Evolutionary conservation across 2,797 vertebrate genomes (phyloP), one percentile per base, ranked within the genome.

Genomic region (Argentina silus): DNA sequence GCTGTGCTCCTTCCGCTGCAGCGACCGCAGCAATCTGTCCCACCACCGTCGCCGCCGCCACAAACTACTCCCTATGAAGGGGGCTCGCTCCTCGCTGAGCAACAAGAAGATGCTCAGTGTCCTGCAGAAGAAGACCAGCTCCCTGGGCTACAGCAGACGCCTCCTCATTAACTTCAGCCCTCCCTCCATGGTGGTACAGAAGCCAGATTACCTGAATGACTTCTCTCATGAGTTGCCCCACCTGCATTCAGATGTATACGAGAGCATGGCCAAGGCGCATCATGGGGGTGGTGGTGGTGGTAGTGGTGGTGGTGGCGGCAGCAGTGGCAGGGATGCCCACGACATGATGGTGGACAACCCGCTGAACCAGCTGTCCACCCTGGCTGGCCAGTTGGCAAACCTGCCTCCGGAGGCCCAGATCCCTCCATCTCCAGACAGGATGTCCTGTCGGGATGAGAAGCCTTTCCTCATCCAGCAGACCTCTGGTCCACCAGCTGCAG

Each of bases 21-120:
- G 98, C 3, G 98, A 99, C 90, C 96, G 98, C 79, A 99, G 98
- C 85, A 99, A 99, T 90, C 87, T 99, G 61, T 99, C 97, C 0
- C 98, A 99, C 81, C 98, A 99, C 84, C 96, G 97, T 0, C 93
- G 97, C 1, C 95, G 97, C 17, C 97, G 98, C 45, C 98, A 99
- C 90, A 99, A 99, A 88, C 96, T 98, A 81, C 92, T 98, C 60
- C 97, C 98, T 45, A 92, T 96, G 67, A 96, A 98, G 80, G 96
- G 95, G 0, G 93, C 93, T 0, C 95, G 96, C 73, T 94, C 96
- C 51, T 91, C 96, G 56, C 95, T 98, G 14, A 88, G 96, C 81
- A 96, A 95, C 91, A 97, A 98, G 87, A 96, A 98, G 56, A 95
- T 98, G 94, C 92, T 97, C 91, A 95, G 95, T 2, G 93, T 96